These are phyloP conservation scores for Hyposoter didymator DNA, from an alignment of 2,888 invertebrate genomes.

Conservation along the genomic window DNA sequence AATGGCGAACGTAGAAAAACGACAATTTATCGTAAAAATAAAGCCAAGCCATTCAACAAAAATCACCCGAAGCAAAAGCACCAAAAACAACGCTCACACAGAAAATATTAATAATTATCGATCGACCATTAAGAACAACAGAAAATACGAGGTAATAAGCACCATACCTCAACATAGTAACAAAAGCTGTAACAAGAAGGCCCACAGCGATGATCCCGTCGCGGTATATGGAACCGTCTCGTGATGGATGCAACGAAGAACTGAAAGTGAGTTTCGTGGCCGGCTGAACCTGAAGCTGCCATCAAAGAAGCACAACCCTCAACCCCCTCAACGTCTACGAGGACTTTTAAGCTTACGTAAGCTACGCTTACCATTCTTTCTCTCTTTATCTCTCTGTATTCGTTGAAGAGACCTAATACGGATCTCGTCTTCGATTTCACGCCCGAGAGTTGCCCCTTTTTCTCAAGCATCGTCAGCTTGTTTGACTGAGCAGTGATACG, in stretches of 20 bases:
- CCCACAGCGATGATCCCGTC: background rate
- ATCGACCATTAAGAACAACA: conserved; percentile 29
- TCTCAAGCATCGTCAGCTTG: conserved; percentile 71
- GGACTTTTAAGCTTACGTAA: conserved; percentile 29
- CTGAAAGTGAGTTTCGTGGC: conserved; percentile 60
- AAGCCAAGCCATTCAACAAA: background rate
- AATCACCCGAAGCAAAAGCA: background rate
- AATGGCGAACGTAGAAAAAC: background rate
- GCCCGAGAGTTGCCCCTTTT: conserved; percentile 52
- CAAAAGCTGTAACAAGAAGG: background rate
- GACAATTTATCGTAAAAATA: background rate
- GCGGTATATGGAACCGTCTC: conserved; percentile 53
- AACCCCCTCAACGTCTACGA: conserved; percentile 47
- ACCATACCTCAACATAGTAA: conserved; percentile 47
- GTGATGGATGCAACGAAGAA: conserved; percentile 59
- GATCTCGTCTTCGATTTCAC: conserved; percentile 67
- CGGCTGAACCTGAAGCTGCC: conserved; percentile 45
- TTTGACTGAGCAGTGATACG: conserved; percentile 29
- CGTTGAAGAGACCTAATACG: conserved; percentile 50
- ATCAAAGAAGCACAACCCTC: conserved; percentile 25
- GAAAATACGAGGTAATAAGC: conserved; percentile 5
- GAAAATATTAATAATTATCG: conserved; percentile 10
- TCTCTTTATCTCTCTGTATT: conserved; percentile 6
- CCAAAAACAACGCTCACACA: background rate
- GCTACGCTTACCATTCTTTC: background rate